Conservation (phyloP, 1,140 invertebrate genomes). For the Brachionus asplanchnoidis region DNA sequence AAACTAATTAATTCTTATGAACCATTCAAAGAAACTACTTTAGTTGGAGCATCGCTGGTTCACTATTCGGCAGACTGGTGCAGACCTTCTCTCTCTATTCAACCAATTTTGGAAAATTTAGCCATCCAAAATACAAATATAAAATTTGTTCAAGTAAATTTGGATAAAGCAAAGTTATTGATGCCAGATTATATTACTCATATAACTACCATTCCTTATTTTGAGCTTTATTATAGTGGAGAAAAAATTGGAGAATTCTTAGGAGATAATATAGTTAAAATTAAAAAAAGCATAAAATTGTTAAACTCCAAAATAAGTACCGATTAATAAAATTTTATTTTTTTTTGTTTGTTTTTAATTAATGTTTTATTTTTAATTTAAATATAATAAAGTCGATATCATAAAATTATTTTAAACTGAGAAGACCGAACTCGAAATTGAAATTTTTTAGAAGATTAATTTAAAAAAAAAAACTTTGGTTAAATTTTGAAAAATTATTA, state of each 20-base stretch:
- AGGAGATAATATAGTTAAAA: background rate
- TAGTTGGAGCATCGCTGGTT: background rate
- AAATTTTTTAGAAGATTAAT: too few relatives aligned
- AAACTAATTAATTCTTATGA: background rate
- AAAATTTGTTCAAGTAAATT: conserved; percentile 19
- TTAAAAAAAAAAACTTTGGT: too few relatives aligned
- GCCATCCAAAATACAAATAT: background rate
- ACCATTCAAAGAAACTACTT: background rate
- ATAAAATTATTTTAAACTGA: too few relatives aligned
- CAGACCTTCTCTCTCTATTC: background rate
- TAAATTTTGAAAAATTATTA: too few relatives aligned
- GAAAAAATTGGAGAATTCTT: conserved; percentile 6
- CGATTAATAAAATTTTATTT: too few relatives aligned
- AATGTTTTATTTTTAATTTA: background rate
- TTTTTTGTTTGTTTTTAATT: background rate
- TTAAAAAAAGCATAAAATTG: background rate
- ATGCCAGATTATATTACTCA: background rate
- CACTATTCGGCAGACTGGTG: conserved; percentile 21
- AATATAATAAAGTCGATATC: background rate
- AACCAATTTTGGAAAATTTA: conserved; percentile 1
- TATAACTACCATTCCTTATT: background rate
- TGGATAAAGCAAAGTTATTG: background rate
- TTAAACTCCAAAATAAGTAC: background rate
- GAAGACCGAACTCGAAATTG: too few relatives aligned
- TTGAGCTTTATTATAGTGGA: background rate